phyloP scores from a whole-genome alignment of 2,113 vertebrate species.

The Vidua macroura region DNA sequence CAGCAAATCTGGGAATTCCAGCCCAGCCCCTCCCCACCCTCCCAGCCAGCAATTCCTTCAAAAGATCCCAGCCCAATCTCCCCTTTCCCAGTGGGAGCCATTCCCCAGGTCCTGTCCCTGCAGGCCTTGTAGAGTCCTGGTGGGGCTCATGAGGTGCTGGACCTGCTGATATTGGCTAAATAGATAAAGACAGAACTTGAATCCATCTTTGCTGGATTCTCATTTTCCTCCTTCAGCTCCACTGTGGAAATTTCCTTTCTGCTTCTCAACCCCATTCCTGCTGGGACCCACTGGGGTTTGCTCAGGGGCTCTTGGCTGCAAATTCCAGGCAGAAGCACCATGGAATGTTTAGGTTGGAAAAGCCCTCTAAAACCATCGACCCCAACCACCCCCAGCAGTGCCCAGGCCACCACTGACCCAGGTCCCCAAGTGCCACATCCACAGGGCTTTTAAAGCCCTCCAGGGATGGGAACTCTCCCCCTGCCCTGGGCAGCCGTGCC shows the following conservation, averaged over 20 bases:
- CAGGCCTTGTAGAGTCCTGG: neutral
- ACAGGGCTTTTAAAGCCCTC: rapidly evolving
- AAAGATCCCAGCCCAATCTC: neutral
- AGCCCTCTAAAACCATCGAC: neutral
- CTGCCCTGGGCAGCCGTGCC: neutral
- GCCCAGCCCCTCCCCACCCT: neutral
- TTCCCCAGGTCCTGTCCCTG: neutral
- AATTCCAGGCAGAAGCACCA: neutral
- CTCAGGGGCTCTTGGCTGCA: neutral
- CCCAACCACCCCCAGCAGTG: neutral
- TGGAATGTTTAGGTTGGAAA: neutral
- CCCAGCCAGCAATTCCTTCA: rapidly evolving
- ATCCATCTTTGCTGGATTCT: neutral
- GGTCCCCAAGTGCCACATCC: neutral
- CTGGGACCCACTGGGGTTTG: neutral
- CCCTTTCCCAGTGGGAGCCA: neutral
- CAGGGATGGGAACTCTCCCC: neutral
- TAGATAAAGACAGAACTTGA: neutral
- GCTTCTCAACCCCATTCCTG: neutral
- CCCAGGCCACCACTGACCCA: neutral
- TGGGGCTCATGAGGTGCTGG: neutral
- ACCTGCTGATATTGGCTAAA: neutral
- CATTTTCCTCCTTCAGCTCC: neutral
- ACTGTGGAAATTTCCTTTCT: neutral
- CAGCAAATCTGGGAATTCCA: neutral